Conservation (phyloP, 2,888 invertebrate species). For the Tenthredo livida region DNA sequence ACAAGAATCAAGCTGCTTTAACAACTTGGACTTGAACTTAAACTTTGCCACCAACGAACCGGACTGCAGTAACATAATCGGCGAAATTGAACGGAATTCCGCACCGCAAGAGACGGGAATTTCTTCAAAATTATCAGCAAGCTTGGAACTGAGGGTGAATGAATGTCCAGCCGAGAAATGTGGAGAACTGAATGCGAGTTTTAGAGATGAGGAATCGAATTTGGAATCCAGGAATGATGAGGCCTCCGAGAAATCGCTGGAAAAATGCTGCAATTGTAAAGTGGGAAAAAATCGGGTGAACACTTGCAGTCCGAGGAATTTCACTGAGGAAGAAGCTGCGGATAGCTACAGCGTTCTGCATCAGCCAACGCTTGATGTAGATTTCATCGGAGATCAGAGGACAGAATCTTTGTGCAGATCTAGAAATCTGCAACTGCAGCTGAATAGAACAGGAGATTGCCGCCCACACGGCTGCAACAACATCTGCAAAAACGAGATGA, state of each 20-base stretch:
- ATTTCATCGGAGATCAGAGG: not conserved
- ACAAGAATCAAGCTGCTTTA: not conserved
- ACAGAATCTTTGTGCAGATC: not conserved
- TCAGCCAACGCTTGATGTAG: not conserved
- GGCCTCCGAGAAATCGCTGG: not conserved
- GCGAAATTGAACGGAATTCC: not conserved
- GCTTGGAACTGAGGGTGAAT: not conserved
- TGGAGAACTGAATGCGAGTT: not conserved
- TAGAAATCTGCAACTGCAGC: not conserved
- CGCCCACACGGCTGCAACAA: not conserved
- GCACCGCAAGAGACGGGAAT: not conserved
- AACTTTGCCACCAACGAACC: not conserved
- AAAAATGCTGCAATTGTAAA: not conserved
- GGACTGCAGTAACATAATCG: not conserved
- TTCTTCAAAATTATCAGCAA: not conserved
- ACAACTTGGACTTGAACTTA: not conserved
- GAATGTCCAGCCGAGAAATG: not conserved
- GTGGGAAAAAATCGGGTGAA: not conserved
- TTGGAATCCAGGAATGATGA: not conserved
- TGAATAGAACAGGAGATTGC: not conserved
- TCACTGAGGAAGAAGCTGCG: not conserved
- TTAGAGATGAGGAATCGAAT: not conserved
- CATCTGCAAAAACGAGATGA: not conserved
- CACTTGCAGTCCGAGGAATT: constrained; percentile 31
- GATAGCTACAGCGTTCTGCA: not conserved